Percentiles rank a stretch among this genome's conserved stretches.
Conservation (phyloP, 1,140 invertebrate genomes). For the Prorops nasuta region DNA sequence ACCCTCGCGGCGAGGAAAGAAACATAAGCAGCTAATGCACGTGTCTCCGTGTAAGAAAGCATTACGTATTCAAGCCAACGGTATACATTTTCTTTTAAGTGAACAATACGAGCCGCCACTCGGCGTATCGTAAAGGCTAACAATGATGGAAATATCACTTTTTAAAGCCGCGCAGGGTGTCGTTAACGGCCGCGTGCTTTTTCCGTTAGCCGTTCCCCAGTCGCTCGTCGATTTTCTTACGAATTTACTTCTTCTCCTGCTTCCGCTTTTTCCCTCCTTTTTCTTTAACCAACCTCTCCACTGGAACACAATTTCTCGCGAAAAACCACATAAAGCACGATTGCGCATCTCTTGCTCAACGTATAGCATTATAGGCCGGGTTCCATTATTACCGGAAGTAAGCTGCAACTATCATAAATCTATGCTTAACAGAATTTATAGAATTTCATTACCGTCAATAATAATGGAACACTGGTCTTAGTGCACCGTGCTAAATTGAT, state of each 20-base stretch:
- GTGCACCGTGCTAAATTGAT: too few species aligned
- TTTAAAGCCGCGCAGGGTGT: constrained; percentile 48
- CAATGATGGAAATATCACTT: constrained; percentile 54
- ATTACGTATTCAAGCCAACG: constrained; percentile 9
- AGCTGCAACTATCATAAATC: too few species aligned
- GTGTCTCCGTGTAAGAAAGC: background rate
- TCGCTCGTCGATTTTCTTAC: constrained; percentile 23
- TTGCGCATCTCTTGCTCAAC: too few species aligned
- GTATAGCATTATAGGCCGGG: too few species aligned
- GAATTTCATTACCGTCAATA: too few species aligned
- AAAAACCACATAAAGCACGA: too few species aligned
- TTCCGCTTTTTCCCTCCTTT: background rate
- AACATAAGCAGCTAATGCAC: background rate
- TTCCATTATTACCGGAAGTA: too few species aligned
- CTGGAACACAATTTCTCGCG: background rate
- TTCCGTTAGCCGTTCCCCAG: constrained; percentile 22
- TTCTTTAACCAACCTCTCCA: background rate
- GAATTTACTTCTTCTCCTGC: constrained; percentile 9
- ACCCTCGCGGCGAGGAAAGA: too few species aligned
- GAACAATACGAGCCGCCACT: constrained; percentile 24
- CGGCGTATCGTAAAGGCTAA: constrained; percentile 43
- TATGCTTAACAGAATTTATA: too few species aligned
- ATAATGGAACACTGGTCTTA: too few species aligned
- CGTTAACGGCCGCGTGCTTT: constrained; percentile 41
- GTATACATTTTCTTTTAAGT: constrained; percentile 16